Conservation (phyloP, 2,797 vertebrate genomes). For the Mus minutoides region DNA sequence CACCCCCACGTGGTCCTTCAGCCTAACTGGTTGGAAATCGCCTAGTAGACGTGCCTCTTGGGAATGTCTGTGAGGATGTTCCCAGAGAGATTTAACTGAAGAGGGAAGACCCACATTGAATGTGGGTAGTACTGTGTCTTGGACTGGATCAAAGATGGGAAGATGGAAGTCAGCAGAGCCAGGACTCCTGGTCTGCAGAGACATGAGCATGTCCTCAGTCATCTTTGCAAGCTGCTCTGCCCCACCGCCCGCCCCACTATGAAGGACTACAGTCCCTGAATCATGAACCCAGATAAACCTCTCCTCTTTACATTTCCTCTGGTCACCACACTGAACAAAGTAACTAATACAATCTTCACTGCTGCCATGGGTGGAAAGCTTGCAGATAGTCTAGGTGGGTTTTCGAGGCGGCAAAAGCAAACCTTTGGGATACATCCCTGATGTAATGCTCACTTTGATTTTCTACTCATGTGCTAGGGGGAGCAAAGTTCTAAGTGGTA, state of each 20-base stretch:
- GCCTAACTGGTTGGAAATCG: background rate
- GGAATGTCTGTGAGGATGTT: background rate
- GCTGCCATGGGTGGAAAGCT: background rate
- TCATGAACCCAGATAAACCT: background rate
- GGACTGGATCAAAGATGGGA: background rate
- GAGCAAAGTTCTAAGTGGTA: background rate
- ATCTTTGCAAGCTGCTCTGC: background rate
- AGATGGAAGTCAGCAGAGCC: background rate
- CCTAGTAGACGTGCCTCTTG: background rate
- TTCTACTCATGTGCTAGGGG: background rate
- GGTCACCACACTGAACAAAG: background rate
- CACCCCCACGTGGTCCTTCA: background rate
- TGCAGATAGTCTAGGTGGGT: background rate
- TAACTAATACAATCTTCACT: background rate
- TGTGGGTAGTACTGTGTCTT: background rate
- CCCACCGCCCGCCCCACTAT: fast-evolving
- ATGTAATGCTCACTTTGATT: background rate
- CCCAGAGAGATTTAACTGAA: background rate
- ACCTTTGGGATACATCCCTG: background rate
- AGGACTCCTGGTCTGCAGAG: background rate
- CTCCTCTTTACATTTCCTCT: background rate
- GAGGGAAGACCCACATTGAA: background rate
- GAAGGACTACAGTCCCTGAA: background rate
- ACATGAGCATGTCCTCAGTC: background rate
- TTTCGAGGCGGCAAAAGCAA: background rate